Evolutionary conservation across 1,140 invertebrate genomes (phyloP).

Genomic region (Anastrepha obliqua): DNA sequence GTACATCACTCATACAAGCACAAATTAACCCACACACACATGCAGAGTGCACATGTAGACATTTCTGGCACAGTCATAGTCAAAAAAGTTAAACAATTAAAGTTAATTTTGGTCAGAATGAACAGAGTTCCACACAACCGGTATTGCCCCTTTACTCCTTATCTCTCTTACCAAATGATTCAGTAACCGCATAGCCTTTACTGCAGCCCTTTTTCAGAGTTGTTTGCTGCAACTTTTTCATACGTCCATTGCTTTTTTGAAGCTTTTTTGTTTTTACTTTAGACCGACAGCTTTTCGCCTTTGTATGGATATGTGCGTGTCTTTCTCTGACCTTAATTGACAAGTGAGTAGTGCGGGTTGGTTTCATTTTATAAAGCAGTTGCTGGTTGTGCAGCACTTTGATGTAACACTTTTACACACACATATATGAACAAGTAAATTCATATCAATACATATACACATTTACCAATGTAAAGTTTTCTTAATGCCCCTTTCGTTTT

Average conservation of each 20-base stretch:
- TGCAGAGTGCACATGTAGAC: neutral
- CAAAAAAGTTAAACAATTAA: slow-evolving; percentile 53
- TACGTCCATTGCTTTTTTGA: neutral
- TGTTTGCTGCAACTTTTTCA: slow-evolving; percentile 3
- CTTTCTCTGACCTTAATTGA: slow-evolving; percentile 42
- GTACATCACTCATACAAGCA: neutral
- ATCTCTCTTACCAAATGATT: neutral
- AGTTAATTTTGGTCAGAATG: slow-evolving; percentile 50
- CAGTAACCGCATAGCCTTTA: neutral
- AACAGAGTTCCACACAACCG: neutral
- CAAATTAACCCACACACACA: neutral
- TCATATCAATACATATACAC: slow-evolving; percentile 24
- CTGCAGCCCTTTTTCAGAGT: slow-evolving; percentile 19
- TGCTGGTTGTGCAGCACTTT: slow-evolving; percentile 9
- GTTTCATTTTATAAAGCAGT: slow-evolving; percentile 22
- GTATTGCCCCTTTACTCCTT: no score
- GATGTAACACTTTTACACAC: slow-evolving; percentile 13
- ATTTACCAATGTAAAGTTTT: neutral
- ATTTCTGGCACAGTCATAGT: slow-evolving; percentile 12
- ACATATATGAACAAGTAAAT: neutral
- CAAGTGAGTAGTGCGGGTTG: slow-evolving; percentile 33
- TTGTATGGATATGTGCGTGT: neutral
- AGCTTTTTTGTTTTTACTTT: neutral
- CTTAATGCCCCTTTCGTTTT: neutral
- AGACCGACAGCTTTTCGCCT: slow-evolving; percentile 14